phyloP scores from a whole-genome alignment of 2,888 invertebrate species.

The Aspidiotus destructor region DNA sequence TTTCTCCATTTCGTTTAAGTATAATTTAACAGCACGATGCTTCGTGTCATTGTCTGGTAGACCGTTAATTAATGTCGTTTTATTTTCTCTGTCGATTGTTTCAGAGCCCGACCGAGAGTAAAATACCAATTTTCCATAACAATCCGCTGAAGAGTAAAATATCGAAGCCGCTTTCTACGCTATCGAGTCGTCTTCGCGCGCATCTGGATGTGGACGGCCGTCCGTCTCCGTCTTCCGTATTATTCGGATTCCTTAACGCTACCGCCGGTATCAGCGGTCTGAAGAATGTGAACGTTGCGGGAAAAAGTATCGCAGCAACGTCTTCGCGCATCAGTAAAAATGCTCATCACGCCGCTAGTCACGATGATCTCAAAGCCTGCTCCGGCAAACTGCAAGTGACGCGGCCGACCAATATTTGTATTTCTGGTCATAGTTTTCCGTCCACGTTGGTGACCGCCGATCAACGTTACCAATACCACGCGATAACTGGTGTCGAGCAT shows the following conservation, averaged over 20 bases:
- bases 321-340: slow-evolving; percentile 6
- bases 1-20: too few species aligned
- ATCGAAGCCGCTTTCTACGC: slow-evolving; percentile 38
- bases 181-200: slow-evolving; percentile 39
- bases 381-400: slow-evolving; percentile 27
- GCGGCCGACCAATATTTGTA: slow-evolving; percentile 35
- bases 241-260: slow-evolving; percentile 34
- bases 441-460: neutral
- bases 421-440: slow-evolving; percentile 24
- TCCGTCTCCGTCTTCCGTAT: slow-evolving; percentile 33
- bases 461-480: neutral
- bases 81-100: slow-evolving; percentile 33
- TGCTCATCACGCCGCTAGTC: slow-evolving; percentile 16
- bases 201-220: slow-evolving; percentile 36
- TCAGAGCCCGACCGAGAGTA: slow-evolving; percentile 39
- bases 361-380: slow-evolving; percentile 24
- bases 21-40: too few species aligned
- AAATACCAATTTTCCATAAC: slow-evolving; percentile 38
- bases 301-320: slow-evolving; percentile 3
- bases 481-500: slow-evolving; percentile 28
- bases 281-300: slow-evolving; percentile 19
- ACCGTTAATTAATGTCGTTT: too few species aligned
- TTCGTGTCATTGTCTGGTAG: too few species aligned
- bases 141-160: slow-evolving; percentile 35
- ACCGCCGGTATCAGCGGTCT: slow-evolving; percentile 40